Evolutionary conservation across 2,888 invertebrate genomes (phyloP).

Genomic region (Glaucopsyche alexis): DNA sequence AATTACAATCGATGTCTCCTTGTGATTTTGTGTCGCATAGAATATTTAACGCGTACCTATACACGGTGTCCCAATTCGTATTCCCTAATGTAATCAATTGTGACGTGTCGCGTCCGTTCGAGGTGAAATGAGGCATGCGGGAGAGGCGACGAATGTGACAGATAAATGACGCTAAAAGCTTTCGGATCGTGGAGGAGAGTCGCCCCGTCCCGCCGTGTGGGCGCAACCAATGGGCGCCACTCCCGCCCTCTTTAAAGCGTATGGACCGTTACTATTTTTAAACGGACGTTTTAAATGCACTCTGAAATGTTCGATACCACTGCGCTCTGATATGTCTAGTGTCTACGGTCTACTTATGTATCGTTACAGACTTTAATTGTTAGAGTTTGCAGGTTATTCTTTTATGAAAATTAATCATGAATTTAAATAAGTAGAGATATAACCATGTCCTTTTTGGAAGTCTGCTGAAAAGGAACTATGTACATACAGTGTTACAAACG

Average conservation of each 20-base stretch:
- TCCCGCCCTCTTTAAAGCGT: slow-evolving; percentile 38
- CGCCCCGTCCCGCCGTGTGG: slow-evolving; percentile 67
- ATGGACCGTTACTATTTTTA: slow-evolving; percentile 35
- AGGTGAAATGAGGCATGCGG: slow-evolving; percentile 49
- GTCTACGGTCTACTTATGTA: neutral
- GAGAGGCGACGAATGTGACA: slow-evolving; percentile 48
- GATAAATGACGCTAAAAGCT: slow-evolving; percentile 72
- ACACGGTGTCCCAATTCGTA: slow-evolving; percentile 35
- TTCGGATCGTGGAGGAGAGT: slow-evolving; percentile 64
- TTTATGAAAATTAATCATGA: slow-evolving; percentile 25
- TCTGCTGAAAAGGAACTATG: too few species aligned
- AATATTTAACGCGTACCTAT: neutral
- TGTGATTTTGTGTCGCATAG: slow-evolving; percentile 6
- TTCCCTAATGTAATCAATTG: slow-evolving; percentile 59
- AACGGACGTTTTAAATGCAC: slow-evolving; percentile 28
- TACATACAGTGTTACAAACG: too few species aligned
- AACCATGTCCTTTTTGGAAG: too few species aligned
- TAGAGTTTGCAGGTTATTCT: neutral
- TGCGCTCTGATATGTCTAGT: slow-evolving; percentile 3
- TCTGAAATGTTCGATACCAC: neutral
- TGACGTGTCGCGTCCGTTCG: slow-evolving; percentile 50
- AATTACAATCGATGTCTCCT: neutral
- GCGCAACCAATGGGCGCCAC: slow-evolving; percentile 73
- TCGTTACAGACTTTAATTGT: neutral
- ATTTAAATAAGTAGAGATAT: too few species aligned